A percentile compares a stretch with the other conserved stretches of the same genome.
Conservation (phyloP, 2,113 vertebrate species). For the Isurus oxyrinchus region DNA sequence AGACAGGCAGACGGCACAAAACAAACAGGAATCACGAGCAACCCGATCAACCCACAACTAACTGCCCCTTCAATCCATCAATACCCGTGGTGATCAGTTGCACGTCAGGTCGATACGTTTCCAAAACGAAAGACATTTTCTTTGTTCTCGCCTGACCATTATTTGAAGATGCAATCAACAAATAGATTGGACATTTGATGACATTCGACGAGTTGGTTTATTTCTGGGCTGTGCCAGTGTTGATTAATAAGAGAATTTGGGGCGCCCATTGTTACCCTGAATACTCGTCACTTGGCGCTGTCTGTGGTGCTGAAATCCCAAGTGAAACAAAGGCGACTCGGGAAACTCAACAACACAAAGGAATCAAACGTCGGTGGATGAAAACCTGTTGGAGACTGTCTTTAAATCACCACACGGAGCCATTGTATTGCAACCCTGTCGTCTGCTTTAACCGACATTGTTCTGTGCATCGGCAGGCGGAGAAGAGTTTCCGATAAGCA, state of each 20-base stretch:
- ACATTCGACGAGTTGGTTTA: not conserved
- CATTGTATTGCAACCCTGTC: not conserved
- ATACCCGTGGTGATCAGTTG: not conserved
- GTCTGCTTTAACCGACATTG: too few relatives aligned
- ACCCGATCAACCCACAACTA: not conserved
- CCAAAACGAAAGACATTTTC: not conserved
- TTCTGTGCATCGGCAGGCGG: not conserved
- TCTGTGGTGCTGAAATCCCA: constrained; percentile 23
- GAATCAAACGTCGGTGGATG: not conserved
- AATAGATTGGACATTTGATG: not conserved
- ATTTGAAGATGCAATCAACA: not conserved
- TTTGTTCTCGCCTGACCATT: not conserved
- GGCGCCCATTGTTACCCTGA: not conserved
- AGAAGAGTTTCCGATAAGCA: not conserved
- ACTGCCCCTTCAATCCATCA: not conserved
- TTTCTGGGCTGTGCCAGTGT: not conserved
- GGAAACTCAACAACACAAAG: not conserved
- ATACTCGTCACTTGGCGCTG: not conserved
- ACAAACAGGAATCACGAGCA: not conserved
- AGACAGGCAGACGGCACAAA: not conserved
- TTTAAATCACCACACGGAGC: not conserved
- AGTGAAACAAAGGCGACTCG: not conserved
- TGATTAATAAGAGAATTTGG: not conserved
- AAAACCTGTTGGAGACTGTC: constrained; percentile 7
- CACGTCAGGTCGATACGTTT: not conserved